A percentile compares a stretch with the other conserved stretches of the same genome.
These are phyloP conservation scores for Galerucella calmariensis DNA, from an alignment of 2,888 invertebrate genomes.

Conservation along the genomic window DNA sequence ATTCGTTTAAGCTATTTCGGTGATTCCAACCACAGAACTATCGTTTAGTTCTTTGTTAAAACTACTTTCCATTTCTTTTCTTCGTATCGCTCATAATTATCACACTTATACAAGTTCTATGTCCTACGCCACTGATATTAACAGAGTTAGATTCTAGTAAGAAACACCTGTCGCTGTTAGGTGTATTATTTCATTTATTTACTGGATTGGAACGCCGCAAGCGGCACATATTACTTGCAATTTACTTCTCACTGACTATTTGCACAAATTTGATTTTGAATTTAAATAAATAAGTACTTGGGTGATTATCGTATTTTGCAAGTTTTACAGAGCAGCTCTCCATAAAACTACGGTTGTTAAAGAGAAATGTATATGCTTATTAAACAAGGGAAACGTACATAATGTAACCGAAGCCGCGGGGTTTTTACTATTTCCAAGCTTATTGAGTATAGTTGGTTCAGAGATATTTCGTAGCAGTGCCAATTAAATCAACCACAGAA, in stretches of 20 bases:
- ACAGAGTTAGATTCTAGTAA: slow-evolving; percentile 26
- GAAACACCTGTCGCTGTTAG: slow-evolving; percentile 42
- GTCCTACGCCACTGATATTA: neutral
- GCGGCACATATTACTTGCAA: slow-evolving; percentile 43
- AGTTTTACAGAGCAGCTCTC: slow-evolving; percentile 13
- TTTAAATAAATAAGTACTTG: slow-evolving; percentile 39
- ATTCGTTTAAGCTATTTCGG: no score
- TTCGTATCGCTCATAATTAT: no score
- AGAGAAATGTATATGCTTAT: neutral
- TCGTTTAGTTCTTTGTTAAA: no score
- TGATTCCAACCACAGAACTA: no score
- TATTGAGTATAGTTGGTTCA: neutral
- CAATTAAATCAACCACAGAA: no score
- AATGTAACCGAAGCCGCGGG: neutral
- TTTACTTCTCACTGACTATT: slow-evolving; percentile 45
- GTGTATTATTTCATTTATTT: slow-evolving; percentile 44
- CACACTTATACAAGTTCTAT: no score
- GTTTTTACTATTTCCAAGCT: neutral
- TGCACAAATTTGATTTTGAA: slow-evolving; percentile 37
- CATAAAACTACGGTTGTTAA: slow-evolving; percentile 3
- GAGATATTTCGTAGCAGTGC: no score
- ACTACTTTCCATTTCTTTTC: no score
- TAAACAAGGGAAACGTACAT: neutral
- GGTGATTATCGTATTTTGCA: slow-evolving; percentile 40
- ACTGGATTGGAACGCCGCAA: slow-evolving; percentile 37